Evolutionary conservation across 2,113 vertebrate genomes (phyloP), one percentile per base, ranked within the genome.

Genomic region (Silurus glanis): DNA sequence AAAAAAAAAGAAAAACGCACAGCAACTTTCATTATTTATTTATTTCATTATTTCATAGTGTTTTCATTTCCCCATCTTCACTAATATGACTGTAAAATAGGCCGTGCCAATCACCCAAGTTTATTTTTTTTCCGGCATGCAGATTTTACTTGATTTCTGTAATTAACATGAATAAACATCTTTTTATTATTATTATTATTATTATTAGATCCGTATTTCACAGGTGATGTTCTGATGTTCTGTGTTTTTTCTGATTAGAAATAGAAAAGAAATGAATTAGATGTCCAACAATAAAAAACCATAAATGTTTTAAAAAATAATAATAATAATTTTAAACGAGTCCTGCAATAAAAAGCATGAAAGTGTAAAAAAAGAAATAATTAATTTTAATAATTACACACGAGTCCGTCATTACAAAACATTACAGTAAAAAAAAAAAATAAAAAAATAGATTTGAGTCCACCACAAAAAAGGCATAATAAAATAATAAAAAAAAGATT

Each of bases 21-120:
- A 61, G 19, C 9, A 5, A 4, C 23, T 80, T 80, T 61, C 19
- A 80, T 80, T 80, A 80, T 80, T 75, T 47, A n/a, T n/a, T n/a
- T 80, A 80, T 80, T 80, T 61, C 19, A 80, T 80, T 80, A 80
- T 80, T 75, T 47, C 78, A 59, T 59, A 37, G 78, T 61, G 78
- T 80, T 80, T 80, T 80, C 78, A 80, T 80, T 80, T 80, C 3
- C 37, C 56, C 78, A 23, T 80, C 78, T 45, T 7, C 0, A 59
- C 28, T 28, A 45, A 80, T 45, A 56, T 6, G 9, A 80, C 28
- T 80, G 28, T 58, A 28, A 59, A 59, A 45, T 59, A 37, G 19
- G 56, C 56, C 19, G 16, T 12, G 28, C 59, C 17, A 80, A 37
- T 58, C 55, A 58, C 7, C 14, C 6, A 53, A n/a, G 16, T 55